Base-by-base conservation (phyloP, 2,888 invertebrate genomes). In the Dicycla oo region DNA sequence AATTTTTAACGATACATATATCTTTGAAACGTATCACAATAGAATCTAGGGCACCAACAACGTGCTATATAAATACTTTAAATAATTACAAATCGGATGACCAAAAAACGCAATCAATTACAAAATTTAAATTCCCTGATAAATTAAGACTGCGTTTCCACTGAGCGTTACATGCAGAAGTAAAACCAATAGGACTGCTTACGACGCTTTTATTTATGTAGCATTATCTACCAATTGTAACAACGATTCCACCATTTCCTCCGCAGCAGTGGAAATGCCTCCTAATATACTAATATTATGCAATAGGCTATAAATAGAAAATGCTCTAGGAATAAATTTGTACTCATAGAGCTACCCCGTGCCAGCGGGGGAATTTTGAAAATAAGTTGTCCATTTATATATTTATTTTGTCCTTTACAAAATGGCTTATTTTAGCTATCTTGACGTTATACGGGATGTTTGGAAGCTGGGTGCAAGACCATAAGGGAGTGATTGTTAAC, bases 351-450 rank as follows among this genome's bases (percentile, higher is more conserved):
- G 82, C 79, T 38, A 47, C 43, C 77, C 83, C 80, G 80, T 57
- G 49, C 80, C 80, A 83, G 80, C 80, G 43, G 80, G 83, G 45
- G 13, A 82, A 66, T 74, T 83, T 83, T 54, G 80, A 74, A 80
- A 80, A 61, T 54, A 62, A 58, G 26, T n/a, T 40, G 34, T 53
- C 20, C 49, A 49, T 45, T 43, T 56, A 47, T 30, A 71, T 15
- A 70, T 53, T 47, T 45, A 62, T 38, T 13, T 45, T 3, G n/a
- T 53, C 58, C 51, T 63, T 54, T 47, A 63, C 26, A 58, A 61
- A 58, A 75, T 64, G 15, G 64, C 47, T 7, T 11, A 56, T 54
- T 53, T 64, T 58, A 30, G 20, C 3, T 10, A 53, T 40, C 1
- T 23, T 38, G 49, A 49, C 45, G 7, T 13, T 20, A 11, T 13